Evolutionary conservation across 2,888 invertebrate genomes (phyloP).

Genomic region (Brachypterus glaber): DNA sequence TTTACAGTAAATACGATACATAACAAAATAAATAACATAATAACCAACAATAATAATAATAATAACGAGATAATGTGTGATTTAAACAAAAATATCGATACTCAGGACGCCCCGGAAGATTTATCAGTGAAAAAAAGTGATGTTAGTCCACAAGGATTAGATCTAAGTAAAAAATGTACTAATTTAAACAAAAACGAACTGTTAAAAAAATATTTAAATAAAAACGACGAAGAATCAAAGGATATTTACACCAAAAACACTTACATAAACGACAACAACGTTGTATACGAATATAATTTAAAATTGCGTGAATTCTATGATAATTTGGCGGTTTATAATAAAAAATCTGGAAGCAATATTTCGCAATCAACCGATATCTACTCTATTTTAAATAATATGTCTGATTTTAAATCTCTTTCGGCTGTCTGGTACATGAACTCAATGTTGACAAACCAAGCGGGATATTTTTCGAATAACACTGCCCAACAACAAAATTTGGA

Average conservation of each 20-base stretch:
- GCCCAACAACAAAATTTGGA: not conserved
- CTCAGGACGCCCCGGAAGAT: conserved; percentile 39
- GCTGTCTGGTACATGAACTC: conserved; percentile 42
- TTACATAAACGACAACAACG: conserved; percentile 32
- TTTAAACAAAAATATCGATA: conserved; percentile 36
- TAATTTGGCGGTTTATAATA: conserved; percentile 13
- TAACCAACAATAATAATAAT: conserved; percentile 18
- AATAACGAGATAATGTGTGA: conserved; percentile 19
- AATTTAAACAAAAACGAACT: conserved; percentile 29
- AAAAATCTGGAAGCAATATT: conserved; percentile 25
- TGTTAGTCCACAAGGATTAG: conserved; percentile 23
- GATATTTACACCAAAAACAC: conserved; percentile 39
- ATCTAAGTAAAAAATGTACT: conserved; percentile 22
- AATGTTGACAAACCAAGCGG: conserved; percentile 29
- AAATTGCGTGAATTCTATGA: conserved; percentile 32
- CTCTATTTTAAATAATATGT: conserved; percentile 38
- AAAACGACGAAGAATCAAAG: conserved; percentile 34
- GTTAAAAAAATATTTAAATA: conserved; percentile 31
- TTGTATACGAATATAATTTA: conserved; percentile 31
- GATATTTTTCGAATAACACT: conserved; percentile 24
- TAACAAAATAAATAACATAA: conserved; percentile 22
- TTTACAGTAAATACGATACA: conserved; percentile 29
- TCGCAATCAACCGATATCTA: conserved; percentile 32
- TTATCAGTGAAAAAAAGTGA: conserved; percentile 30
- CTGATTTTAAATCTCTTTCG: conserved; percentile 41